phyloP scores from a whole-genome alignment of 2,113 vertebrate species.

The Laticauda colubrina region DNA sequence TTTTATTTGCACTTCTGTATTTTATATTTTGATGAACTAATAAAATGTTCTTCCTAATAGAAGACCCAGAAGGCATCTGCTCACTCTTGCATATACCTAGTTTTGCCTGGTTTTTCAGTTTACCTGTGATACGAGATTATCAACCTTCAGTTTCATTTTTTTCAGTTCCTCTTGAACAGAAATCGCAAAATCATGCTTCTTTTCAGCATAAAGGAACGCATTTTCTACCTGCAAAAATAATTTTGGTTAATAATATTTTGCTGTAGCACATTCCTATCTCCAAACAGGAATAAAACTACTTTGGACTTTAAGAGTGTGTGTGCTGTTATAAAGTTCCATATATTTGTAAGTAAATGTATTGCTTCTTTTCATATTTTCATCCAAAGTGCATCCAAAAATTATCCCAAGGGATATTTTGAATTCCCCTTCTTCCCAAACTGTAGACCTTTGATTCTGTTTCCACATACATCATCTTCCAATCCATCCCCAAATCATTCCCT shows the following conservation, averaged over 20 bases:
- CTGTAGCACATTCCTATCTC: not conserved
- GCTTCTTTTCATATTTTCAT: not conserved
- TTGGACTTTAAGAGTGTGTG: not conserved
- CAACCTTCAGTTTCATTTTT: slow-evolving; percentile 64
- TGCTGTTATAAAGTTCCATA: not conserved
- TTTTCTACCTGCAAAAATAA: slow-evolving; percentile 74
- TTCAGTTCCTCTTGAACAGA: slow-evolving; percentile 74
- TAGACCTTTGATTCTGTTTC: not conserved
- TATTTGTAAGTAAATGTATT: not conserved
- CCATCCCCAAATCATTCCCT: not conserved
- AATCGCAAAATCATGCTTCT: slow-evolving; percentile 63
- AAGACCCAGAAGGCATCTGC: not conserved
- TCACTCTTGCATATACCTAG: no score
- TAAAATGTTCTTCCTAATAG: not conserved
- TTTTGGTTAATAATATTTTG: not conserved
- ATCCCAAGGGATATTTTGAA: not conserved
- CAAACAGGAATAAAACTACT: not conserved
- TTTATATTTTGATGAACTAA: not conserved
- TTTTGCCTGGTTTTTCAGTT: slow-evolving; percentile 73
- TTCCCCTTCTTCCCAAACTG: not conserved
- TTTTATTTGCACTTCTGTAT: not conserved
- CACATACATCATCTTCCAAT: not conserved
- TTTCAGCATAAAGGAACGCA: slow-evolving; percentile 70
- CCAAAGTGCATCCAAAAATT: not conserved
- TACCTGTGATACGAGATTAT: slow-evolving; percentile 70